Percentiles rank a stretch among this genome's conserved stretches.
phyloP scores from a whole-genome alignment of 2,797 vertebrate genomes.

The Numenius phaeopus region DNA sequence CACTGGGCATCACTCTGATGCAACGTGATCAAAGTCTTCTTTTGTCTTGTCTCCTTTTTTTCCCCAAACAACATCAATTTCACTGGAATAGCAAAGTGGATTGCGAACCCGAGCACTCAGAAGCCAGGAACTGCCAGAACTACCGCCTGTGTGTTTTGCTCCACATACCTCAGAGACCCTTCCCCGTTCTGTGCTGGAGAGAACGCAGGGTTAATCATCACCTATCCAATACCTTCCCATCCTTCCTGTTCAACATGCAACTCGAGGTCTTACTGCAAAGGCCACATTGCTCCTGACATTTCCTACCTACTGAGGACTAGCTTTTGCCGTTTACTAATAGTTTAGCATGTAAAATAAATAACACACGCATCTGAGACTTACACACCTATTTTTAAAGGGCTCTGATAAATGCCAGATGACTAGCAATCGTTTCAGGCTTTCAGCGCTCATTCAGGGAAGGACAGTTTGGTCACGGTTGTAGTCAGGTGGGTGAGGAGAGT shows the following conservation, averaged over 20 bases:
- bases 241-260: conserved; percentile 31
- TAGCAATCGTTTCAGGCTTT: neutral
- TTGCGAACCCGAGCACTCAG: neutral
- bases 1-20: neutral
- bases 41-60: neutral
- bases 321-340: conserved; percentile 13
- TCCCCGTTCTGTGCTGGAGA: neutral
- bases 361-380: neutral
- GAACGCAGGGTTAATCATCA: neutral
- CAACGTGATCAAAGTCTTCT: neutral
- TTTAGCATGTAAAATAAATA: conserved; percentile 43
- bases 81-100: neutral
- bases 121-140: neutral
- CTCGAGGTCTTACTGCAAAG: conserved; percentile 12
- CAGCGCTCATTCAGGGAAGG: neutral
- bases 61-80: neutral
- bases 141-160: neutral
- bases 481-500: neutral
- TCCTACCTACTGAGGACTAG: neutral
- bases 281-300: conserved; percentile 33
- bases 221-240: neutral
- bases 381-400: neutral
- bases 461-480: neutral
- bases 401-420: neutral
- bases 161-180: neutral